A percentile compares a stretch with the other conserved stretches of the same genome.
Conservation (phyloP, 2,797 vertebrate species). For the Ibycter americanus region DNA sequence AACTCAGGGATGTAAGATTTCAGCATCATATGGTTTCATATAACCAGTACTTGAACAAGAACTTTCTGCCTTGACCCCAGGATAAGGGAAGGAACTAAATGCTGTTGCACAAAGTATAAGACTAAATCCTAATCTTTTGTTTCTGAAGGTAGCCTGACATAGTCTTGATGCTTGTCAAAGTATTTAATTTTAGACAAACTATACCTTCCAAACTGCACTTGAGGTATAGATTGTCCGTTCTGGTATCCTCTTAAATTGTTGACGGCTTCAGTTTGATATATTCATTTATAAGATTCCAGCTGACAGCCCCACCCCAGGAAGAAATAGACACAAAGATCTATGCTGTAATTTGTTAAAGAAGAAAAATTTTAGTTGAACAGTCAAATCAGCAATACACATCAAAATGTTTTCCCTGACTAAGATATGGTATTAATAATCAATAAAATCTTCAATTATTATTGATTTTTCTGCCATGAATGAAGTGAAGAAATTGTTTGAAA, state of each 20-base stretch:
- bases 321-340: not conserved
- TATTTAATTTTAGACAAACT: not conserved
- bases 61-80: not conserved
- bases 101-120: not conserved
- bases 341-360: conserved; percentile 4
- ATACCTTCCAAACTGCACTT: not conserved
- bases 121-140: not conserved
- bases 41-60: not conserved
- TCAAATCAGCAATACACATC: not conserved
- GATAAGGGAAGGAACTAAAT: not conserved
- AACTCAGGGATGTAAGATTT: not conserved
- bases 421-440: conserved; percentile 1
- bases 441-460: conserved; percentile 53
- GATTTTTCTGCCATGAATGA: conserved; percentile 7
- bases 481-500: conserved; percentile 39
- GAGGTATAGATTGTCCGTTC: not conserved
- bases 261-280: not conserved
- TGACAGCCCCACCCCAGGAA: not conserved
- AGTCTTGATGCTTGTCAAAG: not conserved
- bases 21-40: not conserved
- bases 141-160: not conserved
- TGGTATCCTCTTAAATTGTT: not conserved
- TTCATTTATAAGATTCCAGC: not conserved
- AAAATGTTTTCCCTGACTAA: not conserved
- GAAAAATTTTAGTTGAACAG: not conserved